These are phyloP conservation scores for Halcyon senegalensis DNA, from an alignment of 2,113 vertebrate species.

Conservation along the genomic window DNA sequence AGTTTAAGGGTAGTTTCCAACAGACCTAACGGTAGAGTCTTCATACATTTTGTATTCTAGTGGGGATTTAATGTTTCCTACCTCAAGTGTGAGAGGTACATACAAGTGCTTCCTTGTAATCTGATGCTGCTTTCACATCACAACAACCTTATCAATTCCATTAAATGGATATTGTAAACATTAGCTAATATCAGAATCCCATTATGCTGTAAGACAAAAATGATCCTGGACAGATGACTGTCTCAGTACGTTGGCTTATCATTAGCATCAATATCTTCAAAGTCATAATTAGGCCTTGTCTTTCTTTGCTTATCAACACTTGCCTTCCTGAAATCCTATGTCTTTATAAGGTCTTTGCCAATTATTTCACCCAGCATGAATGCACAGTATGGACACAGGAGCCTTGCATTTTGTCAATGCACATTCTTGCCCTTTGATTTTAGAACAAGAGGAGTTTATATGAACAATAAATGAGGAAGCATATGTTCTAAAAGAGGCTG, in stretches of 20 bases:
- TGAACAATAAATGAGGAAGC: neutral
- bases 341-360: neutral
- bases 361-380: neutral
- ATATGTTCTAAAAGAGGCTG: neutral
- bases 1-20: neutral
- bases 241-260: neutral
- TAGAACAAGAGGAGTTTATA: neutral
- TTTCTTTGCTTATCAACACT: neutral
- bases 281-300: neutral
- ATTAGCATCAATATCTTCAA: neutral
- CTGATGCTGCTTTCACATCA: neutral
- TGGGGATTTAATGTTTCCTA: neutral
- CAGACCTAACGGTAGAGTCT: accelerated
- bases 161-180: neutral
- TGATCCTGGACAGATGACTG: neutral
- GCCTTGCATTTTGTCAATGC: neutral
- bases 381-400: neutral
- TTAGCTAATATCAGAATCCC: neutral
- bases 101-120: neutral
- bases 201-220: neutral
- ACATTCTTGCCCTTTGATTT: neutral
- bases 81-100: neutral
- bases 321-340: neutral
- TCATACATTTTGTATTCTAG: neutral
- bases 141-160: neutral